phyloP scores from a whole-genome alignment of 2,888 invertebrate species.

The Tenthredo livida region DNA sequence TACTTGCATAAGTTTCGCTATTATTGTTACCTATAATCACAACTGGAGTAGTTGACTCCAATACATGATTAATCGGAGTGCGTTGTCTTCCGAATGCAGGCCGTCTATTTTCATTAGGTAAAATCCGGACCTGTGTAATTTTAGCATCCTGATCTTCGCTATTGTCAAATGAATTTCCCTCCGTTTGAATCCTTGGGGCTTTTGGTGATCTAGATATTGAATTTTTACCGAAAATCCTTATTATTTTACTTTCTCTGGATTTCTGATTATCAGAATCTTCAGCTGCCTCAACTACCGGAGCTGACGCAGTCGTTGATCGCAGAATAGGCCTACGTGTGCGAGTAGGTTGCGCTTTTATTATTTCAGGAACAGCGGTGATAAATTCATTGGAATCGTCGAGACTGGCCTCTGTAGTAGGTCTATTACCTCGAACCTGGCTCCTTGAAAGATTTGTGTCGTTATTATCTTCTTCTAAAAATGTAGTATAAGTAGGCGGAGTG shows the following conservation, averaged over 20 bases:
- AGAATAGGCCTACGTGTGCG: not conserved
- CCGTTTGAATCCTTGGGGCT: not conserved
- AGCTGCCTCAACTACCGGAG: not conserved
- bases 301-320: not conserved
- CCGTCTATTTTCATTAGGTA: conserved; percentile 20
- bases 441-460: conserved; percentile 6
- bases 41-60: conserved; percentile 9
- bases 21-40: not conserved
- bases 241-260: conserved; percentile 39
- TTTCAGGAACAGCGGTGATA: not conserved
- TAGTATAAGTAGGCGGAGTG: conserved; percentile 58
- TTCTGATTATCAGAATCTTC: not conserved
- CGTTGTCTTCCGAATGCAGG: conserved; percentile 11
- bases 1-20: not conserved
- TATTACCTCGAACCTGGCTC: conserved; percentile 36
- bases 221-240: conserved; percentile 28
- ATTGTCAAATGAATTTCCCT: not conserved
- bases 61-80: not conserved
- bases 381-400: conserved; percentile 44
- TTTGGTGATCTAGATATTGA: conserved; percentile 11
- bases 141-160: not conserved
- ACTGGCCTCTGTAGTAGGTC: conserved; percentile 56
- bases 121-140: conserved; percentile 27
- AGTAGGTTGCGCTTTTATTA: not conserved
- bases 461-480: conserved; percentile 41